phyloP scores from a whole-genome alignment of 2,797 vertebrate genomes.

The Sebastes paucispinis region DNA sequence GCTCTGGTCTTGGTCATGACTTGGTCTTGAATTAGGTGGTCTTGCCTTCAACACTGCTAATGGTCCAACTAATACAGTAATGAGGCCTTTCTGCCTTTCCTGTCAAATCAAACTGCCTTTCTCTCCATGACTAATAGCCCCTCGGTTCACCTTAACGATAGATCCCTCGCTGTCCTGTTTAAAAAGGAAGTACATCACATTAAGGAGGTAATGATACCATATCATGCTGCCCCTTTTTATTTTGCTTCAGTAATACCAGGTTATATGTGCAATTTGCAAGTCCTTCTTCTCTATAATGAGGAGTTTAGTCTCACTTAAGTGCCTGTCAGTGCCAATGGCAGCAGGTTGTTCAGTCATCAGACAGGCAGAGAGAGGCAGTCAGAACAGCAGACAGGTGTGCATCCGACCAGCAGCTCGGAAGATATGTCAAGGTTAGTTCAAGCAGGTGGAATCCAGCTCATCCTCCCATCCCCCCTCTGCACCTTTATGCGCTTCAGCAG shows the following conservation, averaged over 20 bases:
- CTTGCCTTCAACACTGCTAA: not conserved
- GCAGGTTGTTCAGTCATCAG: conserved; percentile 10
- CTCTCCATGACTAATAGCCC: not conserved
- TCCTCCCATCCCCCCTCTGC: not conserved
- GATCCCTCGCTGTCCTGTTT: not conserved
- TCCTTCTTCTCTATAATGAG: not conserved
- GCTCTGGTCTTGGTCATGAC: too few species aligned
- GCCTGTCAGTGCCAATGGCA: conserved; percentile 6
- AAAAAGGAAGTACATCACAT: conserved; percentile 9
- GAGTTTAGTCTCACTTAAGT: conserved; percentile 17
- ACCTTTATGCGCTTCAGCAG: not conserved
- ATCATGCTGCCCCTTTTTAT: not conserved
- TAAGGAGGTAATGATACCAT: conserved; percentile 4
- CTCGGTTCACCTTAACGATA: not conserved
- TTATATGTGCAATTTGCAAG: not conserved
- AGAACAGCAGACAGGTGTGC: conserved; percentile 8
- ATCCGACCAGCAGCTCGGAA: conserved; percentile 12
- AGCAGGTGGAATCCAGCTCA: conserved; percentile 31
- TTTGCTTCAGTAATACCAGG: not conserved
- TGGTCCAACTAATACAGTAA: not conserved
- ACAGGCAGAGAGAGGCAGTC: not conserved
- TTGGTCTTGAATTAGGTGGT: too few species aligned
- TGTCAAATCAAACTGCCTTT: not conserved
- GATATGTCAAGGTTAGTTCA: conserved; percentile 50
- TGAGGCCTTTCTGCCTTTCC: not conserved